These are phyloP conservation scores for Gymnopithys bicolor DNA, from an alignment of 2,797 vertebrate species.

Conservation along the genomic window DNA sequence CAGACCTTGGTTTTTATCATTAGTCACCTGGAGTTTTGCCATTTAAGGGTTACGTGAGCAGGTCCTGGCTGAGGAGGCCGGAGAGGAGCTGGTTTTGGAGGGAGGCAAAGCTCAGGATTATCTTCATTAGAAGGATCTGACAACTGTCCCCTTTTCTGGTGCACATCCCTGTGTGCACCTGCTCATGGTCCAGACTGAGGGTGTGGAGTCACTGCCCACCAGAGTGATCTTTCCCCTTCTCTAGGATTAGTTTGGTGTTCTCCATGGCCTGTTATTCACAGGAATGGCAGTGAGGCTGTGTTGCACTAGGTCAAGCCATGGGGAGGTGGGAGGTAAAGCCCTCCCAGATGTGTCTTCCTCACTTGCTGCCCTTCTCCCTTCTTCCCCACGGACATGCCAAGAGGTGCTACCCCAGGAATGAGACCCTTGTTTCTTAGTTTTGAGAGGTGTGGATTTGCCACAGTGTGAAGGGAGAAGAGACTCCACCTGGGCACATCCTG, in stretches of 20 bases:
- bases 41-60: neutral
- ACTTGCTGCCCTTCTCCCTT: neutral
- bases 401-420: neutral
- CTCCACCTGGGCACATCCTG: neutral
- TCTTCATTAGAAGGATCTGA: neutral
- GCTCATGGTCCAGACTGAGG: neutral
- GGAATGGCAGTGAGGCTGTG: neutral
- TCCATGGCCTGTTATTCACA: no score
- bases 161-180: neutral
- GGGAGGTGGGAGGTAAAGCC: neutral
- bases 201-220: fast-evolving
- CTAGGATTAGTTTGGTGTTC: neutral
- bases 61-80: neutral
- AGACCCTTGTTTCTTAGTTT: neutral
- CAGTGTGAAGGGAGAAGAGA: neutral
- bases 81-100: neutral
- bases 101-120: neutral
- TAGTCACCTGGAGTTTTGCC: neutral
- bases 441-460: neutral
- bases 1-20: neutral
- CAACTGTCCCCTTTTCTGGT: neutral
- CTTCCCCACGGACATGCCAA: fast-evolving
- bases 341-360: neutral
- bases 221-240: no score
- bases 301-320: neutral